Base-by-base conservation (phyloP, 2,113 vertebrate genomes). In the Neolamprologus sp. region DNA sequence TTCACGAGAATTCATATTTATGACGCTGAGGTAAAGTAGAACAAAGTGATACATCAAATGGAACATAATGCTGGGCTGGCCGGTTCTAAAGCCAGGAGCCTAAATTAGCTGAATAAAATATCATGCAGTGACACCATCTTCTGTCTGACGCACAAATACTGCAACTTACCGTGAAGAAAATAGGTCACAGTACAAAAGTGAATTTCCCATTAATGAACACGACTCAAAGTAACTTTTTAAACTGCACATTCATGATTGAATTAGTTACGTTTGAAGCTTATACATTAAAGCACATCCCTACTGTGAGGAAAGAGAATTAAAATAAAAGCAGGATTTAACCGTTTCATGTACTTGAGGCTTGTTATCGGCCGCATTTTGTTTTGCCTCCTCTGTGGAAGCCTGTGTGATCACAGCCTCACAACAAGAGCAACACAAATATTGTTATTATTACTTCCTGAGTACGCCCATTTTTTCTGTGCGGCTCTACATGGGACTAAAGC, bases 21-120 rank as follows among this genome's bases (percentile, higher is more conserved):
- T 90, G 88, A 90, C 81, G 60, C 78, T 79, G 88, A 86, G 80
- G 54, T 78, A 90, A 92, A 93, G 91, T 93, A 93, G 92, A 93
- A 91, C 94, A 94, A 93, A 94, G 91, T 91, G 55, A 94, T 94
- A 92, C 65, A 94, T 94, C 71, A 92, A 85, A 86, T 57, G 42
- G 80, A 90, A 33, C 83, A 90, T 83, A 85, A 7, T 90, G 93
- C 90, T 90, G 89, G 89, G 81, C 87, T 91, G 81, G 92, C 82
- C 88, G 65, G 81, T 92, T 94, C 83, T 78, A 90, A 82, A 94
- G 85, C 87, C 82, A 84, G 85, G 17, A 87, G 88, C 91, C 82
- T 84, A 91, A 94, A 95, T 94, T 94, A 94, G 92, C 89, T 65
- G 83, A 89, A 91, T 84, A 90, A 92, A 94, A 94, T 91, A 91